Conservation (phyloP, 2,797 vertebrate species). For the Rhinatrema bivittatum region DNA sequence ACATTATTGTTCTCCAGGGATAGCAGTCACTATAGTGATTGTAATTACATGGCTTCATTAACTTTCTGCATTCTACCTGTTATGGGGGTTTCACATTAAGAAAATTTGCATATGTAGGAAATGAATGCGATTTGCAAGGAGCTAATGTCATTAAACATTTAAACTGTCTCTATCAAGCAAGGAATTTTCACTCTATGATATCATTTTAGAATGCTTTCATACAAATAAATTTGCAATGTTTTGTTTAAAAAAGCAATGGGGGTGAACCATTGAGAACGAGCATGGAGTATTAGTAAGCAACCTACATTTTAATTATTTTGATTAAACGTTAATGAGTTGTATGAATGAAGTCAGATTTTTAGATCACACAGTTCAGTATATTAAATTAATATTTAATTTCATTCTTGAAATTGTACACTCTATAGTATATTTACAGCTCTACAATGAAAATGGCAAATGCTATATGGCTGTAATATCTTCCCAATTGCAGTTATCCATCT, state of each 20-base stretch:
- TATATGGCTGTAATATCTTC: no score
- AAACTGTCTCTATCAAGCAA: constrained; percentile 49
- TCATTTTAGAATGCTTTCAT: constrained; percentile 28
- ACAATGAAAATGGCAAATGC: no score
- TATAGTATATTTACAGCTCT: no score
- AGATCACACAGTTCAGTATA: constrained; percentile 3
- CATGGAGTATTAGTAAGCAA: constrained; percentile 21
- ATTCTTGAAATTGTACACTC: no score
- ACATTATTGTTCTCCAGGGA: constrained; percentile 61
- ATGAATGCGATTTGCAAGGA: constrained; percentile 69
- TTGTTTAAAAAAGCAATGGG: constrained; percentile 19
- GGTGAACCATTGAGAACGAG: constrained; percentile 24
- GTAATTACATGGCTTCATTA: constrained; percentile 91
- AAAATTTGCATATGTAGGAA: constrained; percentile 84
- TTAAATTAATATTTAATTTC: constrained; percentile 9
- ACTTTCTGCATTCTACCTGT: constrained; percentile 76
- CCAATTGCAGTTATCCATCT: no score
- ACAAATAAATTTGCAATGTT: constrained; percentile 4
- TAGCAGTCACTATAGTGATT: constrained; percentile 73
- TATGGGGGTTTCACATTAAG: constrained; percentile 71
- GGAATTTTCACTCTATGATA: constrained; percentile 31
- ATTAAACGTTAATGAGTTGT: constrained; percentile 21
- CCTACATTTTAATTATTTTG: constrained; percentile 21
- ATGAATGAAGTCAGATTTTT: constrained; percentile 11
- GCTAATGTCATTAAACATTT: constrained; percentile 71